Conservation (phyloP, 2,797 vertebrate genomes). For the Hyperoplus lanceolatus region DNA sequence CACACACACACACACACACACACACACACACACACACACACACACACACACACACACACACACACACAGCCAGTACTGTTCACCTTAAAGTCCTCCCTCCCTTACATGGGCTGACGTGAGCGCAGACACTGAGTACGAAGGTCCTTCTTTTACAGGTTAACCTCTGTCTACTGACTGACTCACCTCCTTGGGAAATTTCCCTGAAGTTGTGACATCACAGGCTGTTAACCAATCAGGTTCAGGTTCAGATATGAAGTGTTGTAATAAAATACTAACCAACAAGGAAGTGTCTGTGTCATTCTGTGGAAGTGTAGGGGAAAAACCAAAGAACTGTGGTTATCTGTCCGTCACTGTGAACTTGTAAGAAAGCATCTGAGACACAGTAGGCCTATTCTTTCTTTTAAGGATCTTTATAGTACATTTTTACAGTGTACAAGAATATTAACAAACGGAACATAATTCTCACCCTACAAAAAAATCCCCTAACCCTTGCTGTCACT, state of each 20-base stretch:
- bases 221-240: slow-evolving; percentile 43
- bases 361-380: neutral
- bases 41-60: neutral
- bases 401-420: too few species aligned
- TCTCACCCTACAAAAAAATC: too few species aligned
- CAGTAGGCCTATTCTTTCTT: neutral
- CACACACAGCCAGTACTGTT: neutral
- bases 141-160: slow-evolving; percentile 16
- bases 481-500: too few species aligned
- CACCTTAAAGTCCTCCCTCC: neutral
- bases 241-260: neutral
- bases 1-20: neutral
- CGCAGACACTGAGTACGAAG: neutral
- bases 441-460: too few species aligned
- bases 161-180: slow-evolving; percentile 46
- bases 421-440: too few species aligned
- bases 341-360: neutral
- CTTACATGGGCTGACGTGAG: neutral
- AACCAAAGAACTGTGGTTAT: neutral
- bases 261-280: neutral
- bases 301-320: slow-evolving; percentile 46
- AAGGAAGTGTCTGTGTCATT: slow-evolving; percentile 54
- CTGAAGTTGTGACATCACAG: slow-evolving; percentile 30
- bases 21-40: slow-evolving; percentile 11
- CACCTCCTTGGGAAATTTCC: slow-evolving; percentile 43